Conservation (phyloP, 2,113 vertebrate species). For the Megaleporinus macrocephalus region DNA sequence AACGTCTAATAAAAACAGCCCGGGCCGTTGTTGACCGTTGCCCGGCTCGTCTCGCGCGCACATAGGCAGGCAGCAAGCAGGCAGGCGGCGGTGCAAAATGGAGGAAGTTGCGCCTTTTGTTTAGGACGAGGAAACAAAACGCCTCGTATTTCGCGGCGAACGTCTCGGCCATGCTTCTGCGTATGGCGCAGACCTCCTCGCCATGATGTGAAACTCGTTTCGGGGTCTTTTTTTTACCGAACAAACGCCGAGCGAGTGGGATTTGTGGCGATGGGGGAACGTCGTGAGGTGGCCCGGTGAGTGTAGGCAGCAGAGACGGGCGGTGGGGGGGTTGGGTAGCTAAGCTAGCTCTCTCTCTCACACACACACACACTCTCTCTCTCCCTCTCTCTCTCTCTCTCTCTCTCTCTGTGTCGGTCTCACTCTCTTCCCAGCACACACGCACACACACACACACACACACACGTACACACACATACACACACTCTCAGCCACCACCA, state of each 20-base stretch:
- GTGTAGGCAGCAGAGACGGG: neutral
- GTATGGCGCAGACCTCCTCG: neutral
- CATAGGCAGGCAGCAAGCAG: neutral
- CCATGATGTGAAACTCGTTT: neutral
- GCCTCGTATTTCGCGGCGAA: neutral
- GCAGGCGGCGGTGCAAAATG: constrained; percentile 58
- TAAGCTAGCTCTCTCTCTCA: constrained; percentile 69
- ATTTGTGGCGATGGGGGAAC: neutral
- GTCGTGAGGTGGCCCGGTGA: neutral
- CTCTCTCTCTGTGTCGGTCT: neutral
- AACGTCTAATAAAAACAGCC: too few relatives aligned
- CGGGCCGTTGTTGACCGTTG: neutral
- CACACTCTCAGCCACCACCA: constrained; percentile 61
- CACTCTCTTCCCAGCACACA: constrained; percentile 20
- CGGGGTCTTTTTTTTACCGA: too few relatives aligned
- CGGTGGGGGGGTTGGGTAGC: constrained; percentile 72
- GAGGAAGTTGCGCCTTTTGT: constrained; percentile 69
- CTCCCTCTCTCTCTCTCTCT: constrained; percentile 18
- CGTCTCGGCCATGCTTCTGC: neutral
- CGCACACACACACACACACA: constrained; percentile 25
- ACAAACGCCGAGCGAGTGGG: neutral
- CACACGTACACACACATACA: constrained; percentile 49
- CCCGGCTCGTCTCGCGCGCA: too few relatives aligned
- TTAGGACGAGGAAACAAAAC: constrained; percentile 58
- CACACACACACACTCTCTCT: too few relatives aligned